A percentile compares a stretch with the other conserved stretches of the same genome.
phyloP scores from a whole-genome alignment of 2,888 invertebrate genomes.

The Catocala nupta region DNA sequence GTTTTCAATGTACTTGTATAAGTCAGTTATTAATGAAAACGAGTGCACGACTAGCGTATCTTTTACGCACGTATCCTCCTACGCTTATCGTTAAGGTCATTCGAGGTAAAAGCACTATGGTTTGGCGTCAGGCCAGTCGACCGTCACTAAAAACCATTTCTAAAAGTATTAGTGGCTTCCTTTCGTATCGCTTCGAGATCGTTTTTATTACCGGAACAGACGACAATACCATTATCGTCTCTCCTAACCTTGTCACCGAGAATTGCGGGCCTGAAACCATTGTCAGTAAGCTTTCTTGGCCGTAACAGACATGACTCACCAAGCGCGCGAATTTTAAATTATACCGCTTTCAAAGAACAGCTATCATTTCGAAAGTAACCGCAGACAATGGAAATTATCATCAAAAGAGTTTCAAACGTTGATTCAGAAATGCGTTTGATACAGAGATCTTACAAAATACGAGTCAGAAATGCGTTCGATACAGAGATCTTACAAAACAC shows the following conservation, averaged over 20 bases:
- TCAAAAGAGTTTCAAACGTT: too few relatives aligned
- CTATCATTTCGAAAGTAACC: not conserved
- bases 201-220: conserved; percentile 3
- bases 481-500: too few relatives aligned
- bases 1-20: not conserved
- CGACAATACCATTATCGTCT: conserved; percentile 1
- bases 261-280: conserved; percentile 1
- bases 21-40: not conserved
- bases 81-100: conserved; percentile 8
- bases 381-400: too few relatives aligned
- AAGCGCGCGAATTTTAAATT: conserved; percentile 14
- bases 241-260: conserved; percentile 6
- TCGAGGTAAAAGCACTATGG: conserved; percentile 13
- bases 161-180: conserved; percentile 5
- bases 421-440: too few relatives aligned
- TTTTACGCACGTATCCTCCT: not conserved
- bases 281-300: conserved; percentile 23
- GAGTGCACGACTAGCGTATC: conserved; percentile 3
- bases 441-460: too few relatives aligned
- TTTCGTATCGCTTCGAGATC: conserved; percentile 3
- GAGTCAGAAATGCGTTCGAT: too few relatives aligned
- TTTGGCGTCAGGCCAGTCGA: conserved; percentile 9
- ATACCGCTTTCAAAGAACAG: conserved; percentile 12
- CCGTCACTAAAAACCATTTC: conserved; percentile 10
- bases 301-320: conserved; percentile 20